Evolutionary conservation across 2,113 vertebrate genomes (phyloP).

Genomic region (Entomyzon cyanotis): DNA sequence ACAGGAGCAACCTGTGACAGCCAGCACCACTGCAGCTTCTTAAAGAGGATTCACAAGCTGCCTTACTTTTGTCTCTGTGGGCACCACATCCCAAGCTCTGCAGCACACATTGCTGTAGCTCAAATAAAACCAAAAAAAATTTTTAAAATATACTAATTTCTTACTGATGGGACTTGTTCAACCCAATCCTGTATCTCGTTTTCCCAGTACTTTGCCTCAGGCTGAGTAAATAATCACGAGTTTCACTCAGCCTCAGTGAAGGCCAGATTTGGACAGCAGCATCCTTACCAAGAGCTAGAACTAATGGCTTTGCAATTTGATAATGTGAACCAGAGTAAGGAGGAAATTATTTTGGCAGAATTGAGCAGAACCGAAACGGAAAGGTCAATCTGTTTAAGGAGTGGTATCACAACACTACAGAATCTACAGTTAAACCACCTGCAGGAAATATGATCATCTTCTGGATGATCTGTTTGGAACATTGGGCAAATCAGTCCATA

Average conservation of each 20-base stretch:
- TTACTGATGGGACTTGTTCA: not conserved
- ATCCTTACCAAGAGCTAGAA: not conserved
- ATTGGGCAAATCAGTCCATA: not conserved
- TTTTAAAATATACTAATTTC: rapidly evolving
- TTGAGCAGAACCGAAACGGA: not conserved
- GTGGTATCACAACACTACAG: not conserved
- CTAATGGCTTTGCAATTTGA: not conserved
- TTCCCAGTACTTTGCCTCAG: not conserved
- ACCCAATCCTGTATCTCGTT: not conserved
- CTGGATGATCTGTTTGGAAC: not conserved
- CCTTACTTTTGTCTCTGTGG: not conserved
- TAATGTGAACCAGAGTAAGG: conserved; percentile 17
- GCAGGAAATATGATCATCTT: not conserved
- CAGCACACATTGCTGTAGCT: rapidly evolving
- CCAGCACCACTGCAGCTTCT: not conserved
- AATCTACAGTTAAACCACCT: not conserved
- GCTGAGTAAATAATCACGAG: not conserved
- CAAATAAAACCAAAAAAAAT: not conserved
- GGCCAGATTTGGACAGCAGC: not conserved
- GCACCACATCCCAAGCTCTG: not conserved
- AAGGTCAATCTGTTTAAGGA: conserved; percentile 41
- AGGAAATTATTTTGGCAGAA: conserved; percentile 37
- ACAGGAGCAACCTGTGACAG: rapidly evolving
- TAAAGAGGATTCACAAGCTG: not conserved
- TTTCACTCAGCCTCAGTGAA: not conserved